Conservation (phyloP, 2,113 vertebrate genomes). For the Procavia capensis region DNA sequence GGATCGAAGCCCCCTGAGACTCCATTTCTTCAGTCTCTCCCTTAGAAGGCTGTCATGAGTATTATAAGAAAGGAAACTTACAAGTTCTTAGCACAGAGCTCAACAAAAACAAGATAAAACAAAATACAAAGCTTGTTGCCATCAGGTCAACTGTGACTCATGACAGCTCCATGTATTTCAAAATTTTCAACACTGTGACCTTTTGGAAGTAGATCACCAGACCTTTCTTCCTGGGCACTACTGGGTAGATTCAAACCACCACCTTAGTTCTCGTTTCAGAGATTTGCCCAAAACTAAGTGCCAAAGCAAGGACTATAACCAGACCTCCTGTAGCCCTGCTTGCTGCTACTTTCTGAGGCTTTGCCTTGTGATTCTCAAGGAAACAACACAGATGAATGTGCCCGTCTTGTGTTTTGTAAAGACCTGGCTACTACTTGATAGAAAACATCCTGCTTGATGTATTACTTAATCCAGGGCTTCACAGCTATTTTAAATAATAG, state of each 20-base stretch:
- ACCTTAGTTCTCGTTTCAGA: not conserved
- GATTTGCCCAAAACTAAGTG: not conserved
- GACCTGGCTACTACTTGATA: conserved; percentile 54
- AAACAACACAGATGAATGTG: not conserved
- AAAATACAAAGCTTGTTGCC: not conserved
- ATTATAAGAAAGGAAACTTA: not conserved
- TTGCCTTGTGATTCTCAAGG: not conserved
- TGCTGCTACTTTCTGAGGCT: not conserved
- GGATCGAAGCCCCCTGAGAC: not conserved
- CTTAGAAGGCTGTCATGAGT: not conserved
- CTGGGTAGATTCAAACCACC: not conserved
- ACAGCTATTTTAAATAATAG: conserved; percentile 62
- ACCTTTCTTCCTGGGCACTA: not conserved
- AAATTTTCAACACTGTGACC: not conserved
- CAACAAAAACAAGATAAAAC: not conserved
- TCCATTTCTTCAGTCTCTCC: not conserved
- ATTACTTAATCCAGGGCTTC: conserved; percentile 38
- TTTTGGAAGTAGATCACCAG: not conserved
- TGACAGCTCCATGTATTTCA: not conserved
- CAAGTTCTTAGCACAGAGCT: not conserved
- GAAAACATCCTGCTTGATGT: conserved; percentile 56
- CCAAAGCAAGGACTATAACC: not conserved
- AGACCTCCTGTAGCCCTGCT: accelerated
- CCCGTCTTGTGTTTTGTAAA: not conserved
- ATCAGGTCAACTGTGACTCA: not conserved